Base-by-base conservation (phyloP, 2,888 invertebrate genomes). In the Serripes groenlandicus region DNA sequence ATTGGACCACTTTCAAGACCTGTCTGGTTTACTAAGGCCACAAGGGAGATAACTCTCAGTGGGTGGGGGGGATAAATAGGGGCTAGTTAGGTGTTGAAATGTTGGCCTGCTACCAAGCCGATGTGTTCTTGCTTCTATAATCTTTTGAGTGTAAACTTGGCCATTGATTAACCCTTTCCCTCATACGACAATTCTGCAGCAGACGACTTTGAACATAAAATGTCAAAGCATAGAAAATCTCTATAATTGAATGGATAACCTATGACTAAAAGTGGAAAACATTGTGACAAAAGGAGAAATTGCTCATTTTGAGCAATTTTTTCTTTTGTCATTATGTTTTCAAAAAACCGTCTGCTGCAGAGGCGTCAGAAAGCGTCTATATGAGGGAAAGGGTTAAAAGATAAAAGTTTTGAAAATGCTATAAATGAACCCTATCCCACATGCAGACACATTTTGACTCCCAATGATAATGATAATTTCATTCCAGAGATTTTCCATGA, bases 71-170 rank as follows among this genome's bases (percentile, higher is more conserved):
- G 21, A 34, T 34, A 62, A n/a, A n/a, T 62, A 62, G 35, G 62
- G 62, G 62, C 62, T 62, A 62, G 9, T 62, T 62, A 62, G 62
- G 32, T 62, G 62, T 34, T 62, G 62, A 62, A 62, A 62, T 34
- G 62, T 34, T 62, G 62, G 62, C 32, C 15, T 32, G 21, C 15
- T 62, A 34, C 32, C 62, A 62, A 62, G 62, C 15, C 15, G 49
- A 49, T 49, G 21, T 49, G 49, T 49, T 49, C 49, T 49, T 49
- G 49, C 21, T 21, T 49, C 7, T 1, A n/a, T 49, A 21, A 49
- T 49, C 49, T 49, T 5, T 21, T 3, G 2, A 21, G 21, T 49
- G 21, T 49, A 21, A 49, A 49, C 49, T 49, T 15, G 49, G 49
- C 21, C 21, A 49, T 15, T 49, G 49, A 49, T 49, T 21, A 49